Base-by-base conservation (phyloP, 2,888 invertebrate species). In the Scaptomyza polygonia region DNA sequence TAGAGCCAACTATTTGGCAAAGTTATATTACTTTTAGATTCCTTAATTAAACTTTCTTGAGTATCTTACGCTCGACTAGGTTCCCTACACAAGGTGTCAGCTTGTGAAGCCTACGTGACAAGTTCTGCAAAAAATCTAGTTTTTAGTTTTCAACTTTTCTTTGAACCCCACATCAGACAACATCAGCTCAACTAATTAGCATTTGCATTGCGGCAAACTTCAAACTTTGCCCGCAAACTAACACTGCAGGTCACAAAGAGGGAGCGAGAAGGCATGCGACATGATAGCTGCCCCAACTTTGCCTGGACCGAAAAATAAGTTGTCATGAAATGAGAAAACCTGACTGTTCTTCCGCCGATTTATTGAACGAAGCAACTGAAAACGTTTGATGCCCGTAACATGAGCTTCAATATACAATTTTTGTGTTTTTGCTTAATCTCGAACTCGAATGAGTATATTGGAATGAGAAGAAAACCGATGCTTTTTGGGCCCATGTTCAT, bases 351-450 rank as follows among this genome's bases (percentile, higher is more conserved):
- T n/a, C n/a, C n/a, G 55, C 48, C 62, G 66, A 67, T 63, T 70
- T 75, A 76, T 62, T 47, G 42, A 61, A 45, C 47, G 40, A 30
- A 25, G 67, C 42, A 61, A 56, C 51, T 36, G 49, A 34, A 64
- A 75, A 51, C 64, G 61, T 86, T 83, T 81, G 86, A 86, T 66
- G 74, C 65, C 30, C 45, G 82, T 88, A 88, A 88, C 87, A 68
- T 88, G 88, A 88, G 78, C 56, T 79, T 79, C 53, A 64, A 71
- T 71, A 82, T 58, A 30, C n/a, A n/a, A n/a, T n/a, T n/a, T 32
- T 63, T 69, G 73, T 77, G 43, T 42, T 45, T 29, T 12, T 48
- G 29, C 42, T 44, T 43, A 47, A 39, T 2, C 45, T 11, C 39
- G 30, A 47, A 32, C 21, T 32, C 7, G 18, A 49, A 49, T 34